Evolutionary conservation across 2,113 vertebrate genomes (phyloP).

Genomic region (Eonycteris spelaea): DNA sequence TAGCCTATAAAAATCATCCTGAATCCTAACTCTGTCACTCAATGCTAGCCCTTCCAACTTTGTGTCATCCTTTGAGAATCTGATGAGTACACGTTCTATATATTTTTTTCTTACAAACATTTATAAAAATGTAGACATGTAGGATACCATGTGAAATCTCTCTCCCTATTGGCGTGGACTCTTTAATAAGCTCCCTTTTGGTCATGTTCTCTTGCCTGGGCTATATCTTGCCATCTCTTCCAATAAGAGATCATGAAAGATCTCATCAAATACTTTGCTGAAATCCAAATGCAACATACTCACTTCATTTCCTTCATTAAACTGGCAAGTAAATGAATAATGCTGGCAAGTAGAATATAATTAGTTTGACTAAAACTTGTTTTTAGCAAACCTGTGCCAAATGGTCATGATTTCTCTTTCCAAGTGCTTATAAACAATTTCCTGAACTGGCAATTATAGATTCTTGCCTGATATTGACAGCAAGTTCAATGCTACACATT

Average conservation of each 20-base stretch:
- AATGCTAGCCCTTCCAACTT: background rate
- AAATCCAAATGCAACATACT: slow-evolving; percentile 10
- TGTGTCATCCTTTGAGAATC: background rate
- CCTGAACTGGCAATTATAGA: slow-evolving; percentile 5
- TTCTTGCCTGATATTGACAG: background rate
- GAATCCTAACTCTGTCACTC: slow-evolving; percentile 6
- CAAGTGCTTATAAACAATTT: slow-evolving; percentile 34
- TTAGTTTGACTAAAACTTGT: slow-evolving; percentile 27
- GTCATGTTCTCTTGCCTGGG: background rate
- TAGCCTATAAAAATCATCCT: background rate
- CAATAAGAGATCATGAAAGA: slow-evolving; percentile 19
- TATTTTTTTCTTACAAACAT: slow-evolving; percentile 12
- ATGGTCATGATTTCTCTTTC: slow-evolving; percentile 32
- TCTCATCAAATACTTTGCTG: background rate
- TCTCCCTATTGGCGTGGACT: background rate
- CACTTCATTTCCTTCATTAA: background rate
- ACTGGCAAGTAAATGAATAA: background rate
- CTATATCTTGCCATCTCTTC: background rate
- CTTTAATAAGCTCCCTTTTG: background rate
- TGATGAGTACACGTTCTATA: background rate
- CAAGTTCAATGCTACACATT: background rate
- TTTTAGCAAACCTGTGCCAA: slow-evolving; percentile 41
- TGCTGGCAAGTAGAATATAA: background rate
- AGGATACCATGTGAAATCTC: background rate
- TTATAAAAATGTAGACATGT: background rate